Conservation (phyloP, 2,888 invertebrate species). For the Erebia epiphron region DNA sequence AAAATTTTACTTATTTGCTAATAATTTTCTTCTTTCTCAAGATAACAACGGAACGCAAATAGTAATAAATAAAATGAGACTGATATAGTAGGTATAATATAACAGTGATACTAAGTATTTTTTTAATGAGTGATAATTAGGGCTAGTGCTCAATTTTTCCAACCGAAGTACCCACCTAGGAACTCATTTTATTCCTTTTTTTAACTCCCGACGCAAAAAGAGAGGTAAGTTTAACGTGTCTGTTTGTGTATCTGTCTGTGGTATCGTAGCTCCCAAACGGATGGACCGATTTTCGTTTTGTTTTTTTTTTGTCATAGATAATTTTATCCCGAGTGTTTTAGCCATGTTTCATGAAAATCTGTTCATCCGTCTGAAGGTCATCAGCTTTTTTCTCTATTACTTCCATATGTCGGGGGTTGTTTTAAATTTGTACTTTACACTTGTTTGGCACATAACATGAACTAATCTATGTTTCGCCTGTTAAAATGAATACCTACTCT, state of each 20-base stretch:
- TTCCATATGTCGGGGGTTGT: too few relatives aligned
- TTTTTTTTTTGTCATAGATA: too few relatives aligned
- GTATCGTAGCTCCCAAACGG: too few relatives aligned
- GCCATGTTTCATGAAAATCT: too few relatives aligned
- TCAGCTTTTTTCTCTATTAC: too few relatives aligned
- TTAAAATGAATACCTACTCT: neutral
- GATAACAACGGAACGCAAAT: constrained; percentile 7
- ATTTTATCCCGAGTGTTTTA: too few relatives aligned
- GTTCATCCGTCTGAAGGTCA: too few relatives aligned
- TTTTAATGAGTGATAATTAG: constrained; percentile 9
- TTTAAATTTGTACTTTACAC: too few relatives aligned
- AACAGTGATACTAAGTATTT: neutral
- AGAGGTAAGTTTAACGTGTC: too few relatives aligned
- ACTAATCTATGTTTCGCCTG: neutral
- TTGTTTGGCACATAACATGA: neutral
- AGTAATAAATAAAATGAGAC: neutral
- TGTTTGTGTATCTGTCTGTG: too few relatives aligned
- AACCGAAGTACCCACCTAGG: neutral
- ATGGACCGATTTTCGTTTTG: too few relatives aligned
- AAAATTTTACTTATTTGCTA: constrained; percentile 9
- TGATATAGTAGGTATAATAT: neutral
- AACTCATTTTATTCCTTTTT: neutral
- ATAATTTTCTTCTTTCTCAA: constrained; percentile 9
- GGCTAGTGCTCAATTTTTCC: neutral
- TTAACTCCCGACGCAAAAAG: too few relatives aligned